Evolutionary conservation across 2,113 vertebrate species (phyloP).

Genomic region (Tinamus guttatus): DNA sequence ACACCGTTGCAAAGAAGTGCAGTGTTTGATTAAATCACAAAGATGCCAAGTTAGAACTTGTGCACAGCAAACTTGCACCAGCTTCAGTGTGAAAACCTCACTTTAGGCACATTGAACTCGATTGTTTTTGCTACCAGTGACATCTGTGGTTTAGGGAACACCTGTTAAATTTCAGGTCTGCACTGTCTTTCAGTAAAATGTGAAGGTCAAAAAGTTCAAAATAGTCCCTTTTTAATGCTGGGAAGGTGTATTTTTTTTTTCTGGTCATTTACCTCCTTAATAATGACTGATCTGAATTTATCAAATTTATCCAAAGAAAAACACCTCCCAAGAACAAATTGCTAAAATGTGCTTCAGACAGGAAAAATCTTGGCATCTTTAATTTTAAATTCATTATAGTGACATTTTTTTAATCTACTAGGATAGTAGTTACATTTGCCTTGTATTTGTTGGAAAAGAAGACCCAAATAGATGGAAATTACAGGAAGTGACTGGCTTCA

Average conservation of each 20-base stretch:
- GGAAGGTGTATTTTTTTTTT: neutral
- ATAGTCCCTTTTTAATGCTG: neutral
- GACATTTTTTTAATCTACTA: neutral
- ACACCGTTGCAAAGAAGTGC: neutral
- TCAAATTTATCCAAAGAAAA: neutral
- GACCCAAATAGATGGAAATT: neutral
- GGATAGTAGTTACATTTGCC: neutral
- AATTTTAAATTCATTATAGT: neutral
- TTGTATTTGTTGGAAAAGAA: neutral
- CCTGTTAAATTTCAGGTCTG: neutral
- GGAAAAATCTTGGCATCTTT: neutral
- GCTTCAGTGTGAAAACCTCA: neutral
- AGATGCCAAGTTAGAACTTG: neutral
- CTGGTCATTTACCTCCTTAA: neutral
- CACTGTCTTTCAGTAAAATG: neutral
- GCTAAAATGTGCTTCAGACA: neutral
- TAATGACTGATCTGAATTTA: neutral
- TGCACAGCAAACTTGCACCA: neutral
- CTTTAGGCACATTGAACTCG: neutral
- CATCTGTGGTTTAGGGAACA: neutral
- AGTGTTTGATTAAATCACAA: neutral
- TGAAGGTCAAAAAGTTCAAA: neutral
- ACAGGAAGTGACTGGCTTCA: neutral
- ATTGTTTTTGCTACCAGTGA: neutral
- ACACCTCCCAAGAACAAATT: neutral